Evolutionary conservation across 2,113 vertebrate genomes (phyloP).

Genomic region (Boulengerochromis microlepis): DNA sequence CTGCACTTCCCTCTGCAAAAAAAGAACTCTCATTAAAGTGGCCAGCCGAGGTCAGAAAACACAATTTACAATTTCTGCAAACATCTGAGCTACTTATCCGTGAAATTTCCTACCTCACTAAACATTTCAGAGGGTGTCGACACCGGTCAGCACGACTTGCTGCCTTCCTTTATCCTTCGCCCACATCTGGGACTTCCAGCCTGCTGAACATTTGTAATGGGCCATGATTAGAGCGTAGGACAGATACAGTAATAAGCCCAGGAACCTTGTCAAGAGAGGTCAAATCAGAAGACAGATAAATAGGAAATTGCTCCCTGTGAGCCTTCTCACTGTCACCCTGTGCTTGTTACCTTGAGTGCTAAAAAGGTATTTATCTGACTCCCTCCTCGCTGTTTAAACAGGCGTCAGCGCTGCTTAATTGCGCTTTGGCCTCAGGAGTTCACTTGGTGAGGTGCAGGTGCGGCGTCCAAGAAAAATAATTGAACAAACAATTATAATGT

Average conservation of each 20-base stretch:
- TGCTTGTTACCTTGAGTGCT: slow-evolving; percentile 70
- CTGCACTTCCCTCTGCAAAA: not conserved
- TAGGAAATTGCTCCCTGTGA: slow-evolving; percentile 71
- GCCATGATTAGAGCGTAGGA: slow-evolving; percentile 57
- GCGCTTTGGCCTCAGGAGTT: slow-evolving; percentile 52
- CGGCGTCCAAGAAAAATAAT: slow-evolving; percentile 68
- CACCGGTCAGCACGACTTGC: not conserved
- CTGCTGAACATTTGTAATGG: slow-evolving; percentile 62
- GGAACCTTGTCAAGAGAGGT: slow-evolving; percentile 72
- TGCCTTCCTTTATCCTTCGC: slow-evolving; percentile 1
- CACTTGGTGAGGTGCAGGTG: slow-evolving; percentile 64
- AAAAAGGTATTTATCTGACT: slow-evolving; percentile 72
- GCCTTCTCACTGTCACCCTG: slow-evolving; percentile 60
- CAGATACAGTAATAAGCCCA: slow-evolving; percentile 58
- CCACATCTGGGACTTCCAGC: slow-evolving; percentile 50
- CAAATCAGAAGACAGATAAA: slow-evolving; percentile 68
- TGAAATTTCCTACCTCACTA: slow-evolving; percentile 6
- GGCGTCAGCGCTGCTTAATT: slow-evolving; percentile 58
- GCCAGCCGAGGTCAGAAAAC: slow-evolving; percentile 20
- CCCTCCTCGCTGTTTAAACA: slow-evolving; percentile 38
- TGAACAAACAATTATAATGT: slow-evolving; percentile 70
- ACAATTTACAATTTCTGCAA: slow-evolving; percentile 15
- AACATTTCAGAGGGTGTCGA: not conserved
- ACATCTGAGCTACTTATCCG: slow-evolving; percentile 38
- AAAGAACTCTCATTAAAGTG: slow-evolving; percentile 23